Evolutionary conservation across 1,140 invertebrate species (phyloP).

Genomic region (Neoseiulus cucumeris): DNA sequence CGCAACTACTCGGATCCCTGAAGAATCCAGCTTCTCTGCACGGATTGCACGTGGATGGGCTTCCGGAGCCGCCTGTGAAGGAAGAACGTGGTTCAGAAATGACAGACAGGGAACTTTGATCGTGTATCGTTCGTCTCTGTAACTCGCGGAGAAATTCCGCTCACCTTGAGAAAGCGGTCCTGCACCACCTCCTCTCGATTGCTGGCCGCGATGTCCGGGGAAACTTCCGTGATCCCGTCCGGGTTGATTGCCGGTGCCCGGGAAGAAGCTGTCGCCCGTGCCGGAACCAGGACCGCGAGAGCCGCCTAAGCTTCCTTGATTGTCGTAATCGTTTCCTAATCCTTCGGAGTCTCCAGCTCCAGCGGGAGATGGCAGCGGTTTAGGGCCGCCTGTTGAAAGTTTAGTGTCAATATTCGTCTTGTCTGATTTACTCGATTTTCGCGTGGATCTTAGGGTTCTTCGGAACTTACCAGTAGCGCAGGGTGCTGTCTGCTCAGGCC

Average conservation of each 20-base stretch:
- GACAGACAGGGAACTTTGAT: too few species aligned
- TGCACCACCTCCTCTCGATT: not conserved
- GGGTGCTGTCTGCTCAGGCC: constrained; percentile 15
- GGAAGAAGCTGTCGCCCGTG: not conserved
- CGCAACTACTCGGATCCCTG: constrained; percentile 39
- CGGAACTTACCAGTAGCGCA: constrained; percentile 8
- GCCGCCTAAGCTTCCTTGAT: too few species aligned
- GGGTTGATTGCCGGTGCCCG: not conserved
- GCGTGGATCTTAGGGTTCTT: not conserved
- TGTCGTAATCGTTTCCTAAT: too few species aligned
- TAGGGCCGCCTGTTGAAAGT: not conserved
- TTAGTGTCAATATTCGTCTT: too few species aligned
- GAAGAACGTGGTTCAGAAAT: too few species aligned
- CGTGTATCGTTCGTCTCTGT: too few species aligned
- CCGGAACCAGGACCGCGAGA: too few species aligned
- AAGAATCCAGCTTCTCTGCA: constrained; percentile 41
- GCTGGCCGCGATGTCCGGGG: not conserved
- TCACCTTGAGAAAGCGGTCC: not conserved
- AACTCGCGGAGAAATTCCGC: too few species aligned
- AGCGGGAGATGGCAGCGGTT: not conserved
- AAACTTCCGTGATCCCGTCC: not conserved
- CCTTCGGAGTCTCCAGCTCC: not conserved
- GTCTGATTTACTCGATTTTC: too few species aligned
- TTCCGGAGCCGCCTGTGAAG: not conserved
- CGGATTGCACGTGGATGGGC: not conserved